Percentiles rank a stretch among this genome's conserved stretches.
These are phyloP conservation scores for Geothlypis trichas DNA, from an alignment of 2,113 vertebrate genomes.

Conservation along the genomic window DNA sequence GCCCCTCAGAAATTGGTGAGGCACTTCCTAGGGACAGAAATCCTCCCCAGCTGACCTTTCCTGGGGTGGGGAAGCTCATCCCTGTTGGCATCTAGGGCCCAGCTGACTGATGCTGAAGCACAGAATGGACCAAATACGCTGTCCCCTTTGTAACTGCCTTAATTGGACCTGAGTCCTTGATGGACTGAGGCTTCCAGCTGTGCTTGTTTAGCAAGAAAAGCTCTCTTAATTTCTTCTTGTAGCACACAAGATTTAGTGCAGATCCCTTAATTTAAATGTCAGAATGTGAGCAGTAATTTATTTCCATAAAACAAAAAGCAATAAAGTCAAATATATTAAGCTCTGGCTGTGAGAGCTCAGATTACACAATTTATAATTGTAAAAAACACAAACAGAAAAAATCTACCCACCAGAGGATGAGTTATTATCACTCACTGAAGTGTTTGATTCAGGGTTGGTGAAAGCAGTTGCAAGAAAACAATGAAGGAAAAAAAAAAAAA, in stretches of 20 bases:
- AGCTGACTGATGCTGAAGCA: background rate
- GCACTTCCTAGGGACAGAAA: background rate
- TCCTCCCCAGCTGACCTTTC: background rate
- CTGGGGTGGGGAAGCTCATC: background rate
- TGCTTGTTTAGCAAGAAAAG: conserved; percentile 42
- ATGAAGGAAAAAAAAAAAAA: too few species aligned
- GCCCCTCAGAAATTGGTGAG: fast-evolving
- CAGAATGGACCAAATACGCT: fast-evolving
- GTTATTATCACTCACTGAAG: conserved; percentile 61
- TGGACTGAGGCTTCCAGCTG: background rate
- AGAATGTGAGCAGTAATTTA: conserved; percentile 72
- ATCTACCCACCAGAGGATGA: conserved; percentile 43
- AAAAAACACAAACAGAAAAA: conserved; percentile 4
- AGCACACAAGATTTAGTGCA: conserved; percentile 68
- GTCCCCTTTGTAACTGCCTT: background rate
- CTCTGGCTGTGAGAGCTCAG: conserved; percentile 52
- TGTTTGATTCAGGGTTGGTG: background rate
- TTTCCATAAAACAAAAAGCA: conserved; percentile 76
- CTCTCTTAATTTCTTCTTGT: conserved; percentile 69
- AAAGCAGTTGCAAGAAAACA: conserved; percentile 4
- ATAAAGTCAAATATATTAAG: conserved; percentile 77
- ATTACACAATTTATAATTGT: conserved; percentile 70
- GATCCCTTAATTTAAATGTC: conserved; percentile 73
- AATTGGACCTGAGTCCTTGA: background rate
- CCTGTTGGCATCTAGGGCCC: background rate